phyloP scores from a whole-genome alignment of 2,797 vertebrate genomes.

The Parauchenoglanis ngamensis region DNA sequence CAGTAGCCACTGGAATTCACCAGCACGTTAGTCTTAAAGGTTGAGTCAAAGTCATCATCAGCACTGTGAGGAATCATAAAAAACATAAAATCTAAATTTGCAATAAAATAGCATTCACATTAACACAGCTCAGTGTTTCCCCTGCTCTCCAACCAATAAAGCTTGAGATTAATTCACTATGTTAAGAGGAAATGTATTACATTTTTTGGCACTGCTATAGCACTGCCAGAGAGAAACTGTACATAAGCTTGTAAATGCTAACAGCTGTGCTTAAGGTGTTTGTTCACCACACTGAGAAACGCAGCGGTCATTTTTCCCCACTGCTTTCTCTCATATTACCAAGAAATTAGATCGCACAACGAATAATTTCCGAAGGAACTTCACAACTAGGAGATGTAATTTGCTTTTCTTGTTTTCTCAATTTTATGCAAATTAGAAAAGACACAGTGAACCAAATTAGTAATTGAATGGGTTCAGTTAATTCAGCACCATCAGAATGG shows the following conservation, averaged over 20 bases:
- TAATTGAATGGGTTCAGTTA: not conserved
- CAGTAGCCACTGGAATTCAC: slow-evolving; percentile 82
- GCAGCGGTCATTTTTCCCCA: not conserved
- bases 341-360: not conserved
- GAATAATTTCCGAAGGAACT: not conserved
- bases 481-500: not conserved
- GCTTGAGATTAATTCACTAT: not conserved
- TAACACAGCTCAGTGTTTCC: not conserved
- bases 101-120: not conserved
- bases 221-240: not conserved
- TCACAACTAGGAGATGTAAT: not conserved
- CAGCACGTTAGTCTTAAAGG: slow-evolving; percentile 80
- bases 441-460: not conserved
- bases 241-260: not conserved
- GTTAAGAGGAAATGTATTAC: not conserved
- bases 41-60: slow-evolving; percentile 83
- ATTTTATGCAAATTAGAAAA: not conserved
- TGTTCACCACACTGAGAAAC: not conserved
- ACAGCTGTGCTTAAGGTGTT: not conserved
- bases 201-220: not conserved
- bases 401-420: not conserved
- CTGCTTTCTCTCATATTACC: not conserved
- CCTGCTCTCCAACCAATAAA: not conserved
- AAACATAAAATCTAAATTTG: slow-evolving; percentile 26
- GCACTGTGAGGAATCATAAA: slow-evolving; percentile 72